Evolutionary conservation across 1,140 invertebrate genomes (phyloP).

Genomic region (Sycobia sp.): DNA sequence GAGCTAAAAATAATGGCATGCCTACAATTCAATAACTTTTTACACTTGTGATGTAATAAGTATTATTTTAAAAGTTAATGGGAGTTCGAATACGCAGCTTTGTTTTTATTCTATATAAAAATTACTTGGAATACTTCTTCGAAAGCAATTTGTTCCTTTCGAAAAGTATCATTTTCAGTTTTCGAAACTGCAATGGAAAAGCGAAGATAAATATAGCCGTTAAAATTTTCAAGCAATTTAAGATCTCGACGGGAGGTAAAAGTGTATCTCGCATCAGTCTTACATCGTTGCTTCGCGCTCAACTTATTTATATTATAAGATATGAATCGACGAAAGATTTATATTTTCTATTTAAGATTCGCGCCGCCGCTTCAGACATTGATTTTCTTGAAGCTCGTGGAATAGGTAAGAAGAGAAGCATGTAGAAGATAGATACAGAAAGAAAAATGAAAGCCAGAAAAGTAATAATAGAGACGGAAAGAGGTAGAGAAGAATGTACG

Average conservation of each 20-base stretch:
- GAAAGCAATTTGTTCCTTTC: slow-evolving; percentile 11
- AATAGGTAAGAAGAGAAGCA: slow-evolving; percentile 20
- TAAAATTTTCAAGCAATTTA: slow-evolving; percentile 20
- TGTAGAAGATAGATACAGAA: background rate
- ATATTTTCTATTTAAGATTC: slow-evolving; percentile 30
- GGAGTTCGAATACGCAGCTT: too few relatives aligned
- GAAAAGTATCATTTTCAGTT: slow-evolving; percentile 2
- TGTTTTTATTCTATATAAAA: too few relatives aligned
- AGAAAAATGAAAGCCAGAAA: background rate
- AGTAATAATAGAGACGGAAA: background rate
- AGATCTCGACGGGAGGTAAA: slow-evolving; percentile 7
- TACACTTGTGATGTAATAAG: too few relatives aligned
- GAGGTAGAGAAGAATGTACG: slow-evolving; percentile 13
- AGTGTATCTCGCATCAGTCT: slow-evolving; percentile 20
- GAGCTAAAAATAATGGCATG: too few relatives aligned
- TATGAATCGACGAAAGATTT: slow-evolving; percentile 19
- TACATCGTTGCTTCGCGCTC: background rate
- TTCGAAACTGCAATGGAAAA: background rate
- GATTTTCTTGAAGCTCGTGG: slow-evolving; percentile 19
- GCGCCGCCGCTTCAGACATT: slow-evolving; percentile 20
- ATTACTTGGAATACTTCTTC: too few relatives aligned
- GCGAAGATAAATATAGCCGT: slow-evolving; percentile 19
- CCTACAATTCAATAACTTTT: too few relatives aligned
- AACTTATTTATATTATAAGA: slow-evolving; percentile 30
- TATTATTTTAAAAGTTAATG: too few relatives aligned